phyloP scores from a whole-genome alignment of 2,888 invertebrate species.

The Laothoe populi region DNA sequence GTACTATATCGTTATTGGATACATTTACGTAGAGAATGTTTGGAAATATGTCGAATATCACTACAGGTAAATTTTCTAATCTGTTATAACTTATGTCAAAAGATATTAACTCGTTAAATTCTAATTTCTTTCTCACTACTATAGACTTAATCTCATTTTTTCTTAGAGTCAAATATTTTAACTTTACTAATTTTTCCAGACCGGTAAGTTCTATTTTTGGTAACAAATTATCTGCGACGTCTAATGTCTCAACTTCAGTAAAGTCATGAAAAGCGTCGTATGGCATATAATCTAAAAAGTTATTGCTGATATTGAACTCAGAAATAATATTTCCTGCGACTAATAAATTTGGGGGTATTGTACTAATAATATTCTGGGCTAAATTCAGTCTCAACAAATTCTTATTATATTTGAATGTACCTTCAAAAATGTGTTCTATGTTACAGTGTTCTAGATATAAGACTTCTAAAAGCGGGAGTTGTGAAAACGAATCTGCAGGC shows the following conservation, averaged over 20 bases:
- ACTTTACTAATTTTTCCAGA: constrained; percentile 66
- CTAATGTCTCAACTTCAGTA: constrained; percentile 89
- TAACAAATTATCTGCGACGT: constrained; percentile 88
- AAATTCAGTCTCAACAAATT: constrained; percentile 90
- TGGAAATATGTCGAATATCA: constrained; percentile 73
- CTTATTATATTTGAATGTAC: constrained; percentile 90
- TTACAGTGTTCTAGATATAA: constrained; percentile 89
- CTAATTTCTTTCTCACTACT: constrained; percentile 66
- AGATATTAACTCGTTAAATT: constrained; percentile 61
- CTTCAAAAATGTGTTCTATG: constrained; percentile 87
- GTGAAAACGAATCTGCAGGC: constrained; percentile 88
- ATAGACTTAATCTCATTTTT: constrained; percentile 76
- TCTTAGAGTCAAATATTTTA: constrained; percentile 69
- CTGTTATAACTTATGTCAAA: constrained; percentile 75
- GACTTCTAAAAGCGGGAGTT: constrained; percentile 90
- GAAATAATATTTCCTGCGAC: constrained; percentile 88
- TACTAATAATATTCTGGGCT: constrained; percentile 88
- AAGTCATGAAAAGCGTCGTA: constrained; percentile 91
- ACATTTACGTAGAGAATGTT: constrained; percentile 75
- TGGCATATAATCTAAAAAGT: constrained; percentile 90
- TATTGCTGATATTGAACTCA: constrained; percentile 90
- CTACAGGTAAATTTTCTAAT: constrained; percentile 62
- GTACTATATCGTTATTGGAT: constrained; percentile 71
- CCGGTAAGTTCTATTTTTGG: constrained; percentile 88
- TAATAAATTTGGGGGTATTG: constrained; percentile 88